Conservation (phyloP, 2,113 vertebrate species). For the Amblyopsis rosae region DNA sequence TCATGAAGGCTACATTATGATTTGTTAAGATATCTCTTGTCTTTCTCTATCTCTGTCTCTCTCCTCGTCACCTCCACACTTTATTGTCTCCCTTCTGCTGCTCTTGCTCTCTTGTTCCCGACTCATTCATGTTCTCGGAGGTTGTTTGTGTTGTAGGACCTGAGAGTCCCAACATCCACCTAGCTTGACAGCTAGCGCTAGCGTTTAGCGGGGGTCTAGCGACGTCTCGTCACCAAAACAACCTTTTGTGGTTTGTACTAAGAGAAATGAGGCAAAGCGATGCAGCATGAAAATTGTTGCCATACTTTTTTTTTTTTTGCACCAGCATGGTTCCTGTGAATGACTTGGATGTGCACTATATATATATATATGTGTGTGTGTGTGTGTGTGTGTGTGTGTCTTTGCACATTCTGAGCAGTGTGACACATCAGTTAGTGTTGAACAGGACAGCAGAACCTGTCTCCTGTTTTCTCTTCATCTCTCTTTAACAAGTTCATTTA, state of each 20-base stretch:
- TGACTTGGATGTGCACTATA: neutral
- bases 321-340: neutral
- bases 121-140: constrained; percentile 7
- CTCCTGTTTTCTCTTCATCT: constrained; percentile 64
- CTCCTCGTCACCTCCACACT: constrained; percentile 1
- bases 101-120: constrained; percentile 7
- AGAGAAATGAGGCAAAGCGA: too few species aligned
- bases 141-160: constrained; percentile 10
- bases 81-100: neutral
- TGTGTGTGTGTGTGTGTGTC: constrained; percentile 12
- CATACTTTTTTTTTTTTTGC: neutral
- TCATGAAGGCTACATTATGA: constrained; percentile 34
- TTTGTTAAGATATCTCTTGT: neutral
- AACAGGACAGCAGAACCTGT: constrained; percentile 69
- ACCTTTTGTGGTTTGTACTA: too few species aligned
- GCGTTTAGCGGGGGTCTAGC: neutral
- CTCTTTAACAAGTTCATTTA: constrained; percentile 73
- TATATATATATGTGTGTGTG: constrained; percentile 12
- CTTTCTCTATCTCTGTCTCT: neutral
- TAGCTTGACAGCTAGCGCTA: neutral
- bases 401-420: constrained; percentile 41
- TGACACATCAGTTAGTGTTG: constrained; percentile 63
- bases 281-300: neutral
- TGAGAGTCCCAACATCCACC: constrained; percentile 11
- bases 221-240: too few species aligned